These are phyloP conservation scores for Trinectes maculatus DNA, from an alignment of 2,113 vertebrate genomes.

Conservation along the genomic window DNA sequence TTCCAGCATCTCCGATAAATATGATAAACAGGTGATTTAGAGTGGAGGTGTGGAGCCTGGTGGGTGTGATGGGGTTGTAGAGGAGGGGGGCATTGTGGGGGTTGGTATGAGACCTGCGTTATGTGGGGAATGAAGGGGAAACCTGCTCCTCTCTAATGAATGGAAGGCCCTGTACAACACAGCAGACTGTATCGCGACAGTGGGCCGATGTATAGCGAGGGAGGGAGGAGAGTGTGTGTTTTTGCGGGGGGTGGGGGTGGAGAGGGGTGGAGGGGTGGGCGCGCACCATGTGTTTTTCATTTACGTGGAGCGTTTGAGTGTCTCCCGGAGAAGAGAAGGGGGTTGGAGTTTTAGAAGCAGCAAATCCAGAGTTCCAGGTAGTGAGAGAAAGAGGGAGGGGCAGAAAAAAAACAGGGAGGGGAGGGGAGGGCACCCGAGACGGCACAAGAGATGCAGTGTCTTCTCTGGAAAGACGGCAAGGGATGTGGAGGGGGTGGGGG, in stretches of 20 bases:
- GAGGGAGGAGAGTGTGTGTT: conserved; percentile 41
- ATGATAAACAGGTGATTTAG: conserved; percentile 2
- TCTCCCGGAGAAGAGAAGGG: conserved; percentile 76
- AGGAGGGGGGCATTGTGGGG: conserved; percentile 40
- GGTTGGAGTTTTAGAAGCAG: conserved; percentile 74
- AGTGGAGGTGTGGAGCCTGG: conserved; percentile 1
- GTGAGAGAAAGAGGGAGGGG: conserved; percentile 63
- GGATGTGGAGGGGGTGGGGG: conserved; percentile 58
- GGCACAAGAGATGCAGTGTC: conserved; percentile 86
- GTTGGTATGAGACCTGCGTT: conserved; percentile 35
- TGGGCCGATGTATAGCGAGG: conserved; percentile 57
- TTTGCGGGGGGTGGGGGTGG: conserved; percentile 6
- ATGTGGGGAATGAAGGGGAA: conserved; percentile 50
- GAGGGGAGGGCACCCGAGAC: conserved; percentile 66
- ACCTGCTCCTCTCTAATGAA: conserved; percentile 76
- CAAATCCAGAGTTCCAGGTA: conserved; percentile 78
- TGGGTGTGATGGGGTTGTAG: conserved; percentile 10
- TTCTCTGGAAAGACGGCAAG: conserved; percentile 80
- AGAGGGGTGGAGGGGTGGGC: conserved; percentile 2
- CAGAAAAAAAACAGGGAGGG: conserved; percentile 56
- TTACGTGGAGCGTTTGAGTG: conserved; percentile 79
- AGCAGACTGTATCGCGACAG: conserved; percentile 64
- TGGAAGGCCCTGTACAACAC: conserved; percentile 77
- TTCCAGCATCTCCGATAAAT: conserved; percentile 10
- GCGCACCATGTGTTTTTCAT: conserved; percentile 84